Evolutionary conservation across 1,140 invertebrate species (phyloP).

Genomic region (Dinoponera quadriceps): DNA sequence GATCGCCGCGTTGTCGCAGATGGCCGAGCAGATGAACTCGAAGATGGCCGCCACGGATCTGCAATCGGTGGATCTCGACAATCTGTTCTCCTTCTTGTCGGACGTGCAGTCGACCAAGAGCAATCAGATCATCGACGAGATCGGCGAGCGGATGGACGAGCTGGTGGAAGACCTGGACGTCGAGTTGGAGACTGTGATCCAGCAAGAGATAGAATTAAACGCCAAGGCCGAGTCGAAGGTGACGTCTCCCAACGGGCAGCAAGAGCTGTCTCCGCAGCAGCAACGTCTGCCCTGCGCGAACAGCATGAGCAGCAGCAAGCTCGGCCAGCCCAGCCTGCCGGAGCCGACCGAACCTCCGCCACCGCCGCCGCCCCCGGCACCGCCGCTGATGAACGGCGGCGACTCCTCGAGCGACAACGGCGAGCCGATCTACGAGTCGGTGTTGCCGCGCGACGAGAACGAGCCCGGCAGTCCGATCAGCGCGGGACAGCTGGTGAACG

Average conservation of each 20-base stretch:
- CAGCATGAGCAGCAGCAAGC: conserved; percentile 56
- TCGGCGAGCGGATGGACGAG: conserved; percentile 93
- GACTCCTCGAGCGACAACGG: conserved; percentile 78
- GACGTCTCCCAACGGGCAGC: conserved; percentile 80
- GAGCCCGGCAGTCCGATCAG: conserved; percentile 77
- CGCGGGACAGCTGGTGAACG: conserved; percentile 74
- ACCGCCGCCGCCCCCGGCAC: conserved; percentile 78
- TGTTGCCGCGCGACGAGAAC: conserved; percentile 89
- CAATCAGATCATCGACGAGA: conserved; percentile 92
- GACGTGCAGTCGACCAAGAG: conserved; percentile 90
- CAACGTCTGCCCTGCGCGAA: conserved; percentile 63
- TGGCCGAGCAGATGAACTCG: conserved; percentile 91
- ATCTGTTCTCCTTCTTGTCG: conserved; percentile 96
- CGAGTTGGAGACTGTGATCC: conserved; percentile 88
- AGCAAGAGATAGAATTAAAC: conserved; percentile 85
- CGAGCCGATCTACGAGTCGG: conserved; percentile 95
- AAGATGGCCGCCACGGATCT: conserved; percentile 86
- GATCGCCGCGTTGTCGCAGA: conserved; percentile 90
- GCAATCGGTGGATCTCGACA: conserved; percentile 95
- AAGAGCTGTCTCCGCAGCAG: conserved; percentile 72
- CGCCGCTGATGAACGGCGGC: conserved; percentile 78
- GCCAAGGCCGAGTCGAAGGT: conserved; percentile 81
- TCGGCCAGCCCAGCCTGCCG: conserved; percentile 87
- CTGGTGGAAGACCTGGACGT: conserved; percentile 92
- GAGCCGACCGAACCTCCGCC: conserved; percentile 91